Evolutionary conservation across 2,888 invertebrate species (phyloP).

Genomic region (Diabrotica balteata): DNA sequence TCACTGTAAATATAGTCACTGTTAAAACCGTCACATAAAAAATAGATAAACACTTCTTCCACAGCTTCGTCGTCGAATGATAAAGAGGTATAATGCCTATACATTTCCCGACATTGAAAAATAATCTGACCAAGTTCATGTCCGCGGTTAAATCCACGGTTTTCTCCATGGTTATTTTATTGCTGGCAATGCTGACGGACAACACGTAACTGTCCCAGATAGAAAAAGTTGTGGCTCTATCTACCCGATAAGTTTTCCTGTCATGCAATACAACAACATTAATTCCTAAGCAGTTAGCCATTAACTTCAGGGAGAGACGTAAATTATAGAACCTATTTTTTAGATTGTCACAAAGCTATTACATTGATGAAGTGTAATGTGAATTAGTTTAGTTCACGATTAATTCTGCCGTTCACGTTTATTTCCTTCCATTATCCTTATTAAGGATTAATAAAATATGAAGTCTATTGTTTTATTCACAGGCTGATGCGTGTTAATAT

Average conservation of each 20-base stretch:
- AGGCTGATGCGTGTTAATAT: no score
- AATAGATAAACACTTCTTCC: constrained; percentile 6
- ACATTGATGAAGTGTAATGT: no score
- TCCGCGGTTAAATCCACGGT: neutral
- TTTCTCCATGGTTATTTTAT: neutral
- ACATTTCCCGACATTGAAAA: constrained; percentile 9
- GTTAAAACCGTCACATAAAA: constrained; percentile 9
- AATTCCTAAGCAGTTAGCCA: neutral
- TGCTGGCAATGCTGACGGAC: neutral
- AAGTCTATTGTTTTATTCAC: neutral
- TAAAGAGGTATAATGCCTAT: constrained; percentile 4
- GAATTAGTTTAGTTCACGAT: neutral
- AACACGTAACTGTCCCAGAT: neutral
- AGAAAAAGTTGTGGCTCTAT: neutral
- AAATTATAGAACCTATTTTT: no score
- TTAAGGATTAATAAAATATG: neutral
- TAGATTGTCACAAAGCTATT: no score
- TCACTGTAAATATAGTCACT: neutral
- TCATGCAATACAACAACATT: constrained; percentile 1
- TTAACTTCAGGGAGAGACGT: no score
- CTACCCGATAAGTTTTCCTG: neutral
- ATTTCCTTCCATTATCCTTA: neutral
- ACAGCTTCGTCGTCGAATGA: neutral
- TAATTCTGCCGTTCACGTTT: neutral
- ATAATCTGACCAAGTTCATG: constrained; percentile 8